A percentile compares a stretch with the other conserved stretches of the same genome.
Evolutionary conservation across 2,888 invertebrate species (phyloP).

Genomic region (Drosophila longiperda): DNA sequence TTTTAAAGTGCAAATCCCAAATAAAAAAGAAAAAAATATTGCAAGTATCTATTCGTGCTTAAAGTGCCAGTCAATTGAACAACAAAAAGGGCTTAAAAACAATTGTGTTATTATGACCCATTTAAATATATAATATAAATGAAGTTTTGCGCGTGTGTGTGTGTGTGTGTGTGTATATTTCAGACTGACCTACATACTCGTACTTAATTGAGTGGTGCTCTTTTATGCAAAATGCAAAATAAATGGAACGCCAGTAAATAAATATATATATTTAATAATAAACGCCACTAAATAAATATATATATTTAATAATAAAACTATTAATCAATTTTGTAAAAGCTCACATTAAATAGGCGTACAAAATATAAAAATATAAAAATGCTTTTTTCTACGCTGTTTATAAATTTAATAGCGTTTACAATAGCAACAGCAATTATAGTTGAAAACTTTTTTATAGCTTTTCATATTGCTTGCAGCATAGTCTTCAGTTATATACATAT

Average conservation of each 20-base stretch:
- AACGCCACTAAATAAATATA: constrained; percentile 55
- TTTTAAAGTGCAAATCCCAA: not conserved
- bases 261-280: constrained; percentile 44
- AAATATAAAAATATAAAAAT: constrained; percentile 12
- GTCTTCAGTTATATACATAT: not conserved
- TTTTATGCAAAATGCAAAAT: constrained; percentile 69
- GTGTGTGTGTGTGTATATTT: not conserved
- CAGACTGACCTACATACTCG: constrained; percentile 27
- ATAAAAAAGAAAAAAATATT: not conserved
- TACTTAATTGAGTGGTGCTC: constrained; percentile 64
- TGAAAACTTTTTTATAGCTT: constrained; percentile 68
- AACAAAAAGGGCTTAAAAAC: constrained; percentile 28
- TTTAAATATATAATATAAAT: constrained; percentile 3
- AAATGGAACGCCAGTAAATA: constrained; percentile 56
- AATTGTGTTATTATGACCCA: constrained; percentile 5
- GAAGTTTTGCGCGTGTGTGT: constrained; percentile 24
- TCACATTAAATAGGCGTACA: constrained; percentile 28
- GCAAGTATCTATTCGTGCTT: too few species aligned
- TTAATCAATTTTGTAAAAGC: constrained; percentile 67
- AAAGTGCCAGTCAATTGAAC: constrained; percentile 31
- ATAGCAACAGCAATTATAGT: constrained; percentile 73
- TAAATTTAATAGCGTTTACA: constrained; percentile 65
- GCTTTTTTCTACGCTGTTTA: constrained; percentile 60
- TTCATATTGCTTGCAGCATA: constrained; percentile 27
- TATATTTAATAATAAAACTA: constrained; percentile 58